Conservation (phyloP, 2,888 invertebrate genomes). For the Oegoconia quadripuncta region DNA sequence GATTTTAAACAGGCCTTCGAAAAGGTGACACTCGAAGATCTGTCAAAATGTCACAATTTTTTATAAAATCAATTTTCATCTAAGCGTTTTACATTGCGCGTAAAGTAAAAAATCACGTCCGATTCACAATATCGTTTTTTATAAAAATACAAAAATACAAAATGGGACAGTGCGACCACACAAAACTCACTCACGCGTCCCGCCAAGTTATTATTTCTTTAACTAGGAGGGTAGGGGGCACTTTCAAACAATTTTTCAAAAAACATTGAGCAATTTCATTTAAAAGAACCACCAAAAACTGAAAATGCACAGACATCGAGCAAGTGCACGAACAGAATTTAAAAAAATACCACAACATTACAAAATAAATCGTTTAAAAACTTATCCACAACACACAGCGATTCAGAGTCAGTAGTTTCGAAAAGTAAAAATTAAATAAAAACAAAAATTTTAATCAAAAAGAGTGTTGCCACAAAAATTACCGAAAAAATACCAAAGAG, state of each 20-base stretch:
- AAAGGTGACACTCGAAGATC: constrained; percentile 34
- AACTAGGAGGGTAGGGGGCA: constrained; percentile 63
- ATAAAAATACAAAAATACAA: constrained; percentile 80
- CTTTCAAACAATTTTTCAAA: constrained; percentile 56
- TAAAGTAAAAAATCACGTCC: constrained; percentile 70
- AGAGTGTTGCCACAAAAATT: constrained; percentile 46
- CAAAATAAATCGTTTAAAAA: constrained; percentile 17
- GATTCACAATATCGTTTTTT: constrained; percentile 72
- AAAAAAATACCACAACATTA: constrained; percentile 19
- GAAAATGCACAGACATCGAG: constrained; percentile 48
- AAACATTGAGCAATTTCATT: constrained; percentile 71
- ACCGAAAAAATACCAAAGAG: constrained; percentile 25
- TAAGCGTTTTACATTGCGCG: constrained; percentile 58
- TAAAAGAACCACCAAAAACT: constrained; percentile 48
- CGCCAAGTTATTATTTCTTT: constrained; percentile 45
- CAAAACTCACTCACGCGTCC: constrained; percentile 60
- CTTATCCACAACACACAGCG: constrained; percentile 19
- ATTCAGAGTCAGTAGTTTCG: constrained; percentile 19
- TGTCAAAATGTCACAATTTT: constrained; percentile 26
- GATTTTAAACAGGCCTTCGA: constrained; percentile 45
- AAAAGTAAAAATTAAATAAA: constrained; percentile 21
- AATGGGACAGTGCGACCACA: constrained; percentile 75
- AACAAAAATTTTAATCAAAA: constrained; percentile 30
- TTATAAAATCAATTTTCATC: constrained; percentile 29
- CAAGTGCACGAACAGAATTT: constrained; percentile 24